phyloP scores from a whole-genome alignment of 2,113 vertebrate genomes.

The Psittacula cyanocephala region DNA sequence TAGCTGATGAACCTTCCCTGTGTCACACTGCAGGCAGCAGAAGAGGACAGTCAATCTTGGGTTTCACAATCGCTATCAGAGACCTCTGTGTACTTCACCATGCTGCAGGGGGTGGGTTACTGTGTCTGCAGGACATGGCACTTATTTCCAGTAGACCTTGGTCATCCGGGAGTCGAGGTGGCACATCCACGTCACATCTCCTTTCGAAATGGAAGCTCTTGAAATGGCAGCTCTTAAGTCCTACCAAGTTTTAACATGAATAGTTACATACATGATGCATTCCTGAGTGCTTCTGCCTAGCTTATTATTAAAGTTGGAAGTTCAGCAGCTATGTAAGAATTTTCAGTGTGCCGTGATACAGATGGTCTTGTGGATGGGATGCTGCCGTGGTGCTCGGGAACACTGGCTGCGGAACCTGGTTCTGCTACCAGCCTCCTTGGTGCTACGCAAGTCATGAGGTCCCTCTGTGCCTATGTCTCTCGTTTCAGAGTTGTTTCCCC shows the following conservation, averaged over 20 bases:
- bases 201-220: not conserved
- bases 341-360: not conserved
- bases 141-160: not conserved
- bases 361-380: not conserved
- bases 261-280: not conserved
- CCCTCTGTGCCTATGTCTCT: not conserved
- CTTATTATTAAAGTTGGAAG: not conserved
- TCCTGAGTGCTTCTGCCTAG: not conserved
- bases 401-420: not conserved
- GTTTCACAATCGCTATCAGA: not conserved
- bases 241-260: not conserved
- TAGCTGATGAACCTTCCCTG: not conserved
- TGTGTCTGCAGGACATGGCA: not conserved
- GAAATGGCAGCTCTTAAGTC: not conserved
- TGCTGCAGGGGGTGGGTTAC: not conserved
- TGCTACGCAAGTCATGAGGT: not conserved
- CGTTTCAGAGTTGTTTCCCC: not conserved
- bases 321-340: not conserved
- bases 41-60: not conserved
- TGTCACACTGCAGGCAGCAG: not conserved
- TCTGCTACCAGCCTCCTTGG: not conserved
- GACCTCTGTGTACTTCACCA: not conserved
- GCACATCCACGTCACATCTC: not conserved
- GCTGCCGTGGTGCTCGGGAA: not conserved
- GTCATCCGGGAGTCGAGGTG: fast-evolving